These are phyloP conservation scores for Barnardius zonarius DNA, from an alignment of 2,113 vertebrate genomes.

Conservation along the genomic window DNA sequence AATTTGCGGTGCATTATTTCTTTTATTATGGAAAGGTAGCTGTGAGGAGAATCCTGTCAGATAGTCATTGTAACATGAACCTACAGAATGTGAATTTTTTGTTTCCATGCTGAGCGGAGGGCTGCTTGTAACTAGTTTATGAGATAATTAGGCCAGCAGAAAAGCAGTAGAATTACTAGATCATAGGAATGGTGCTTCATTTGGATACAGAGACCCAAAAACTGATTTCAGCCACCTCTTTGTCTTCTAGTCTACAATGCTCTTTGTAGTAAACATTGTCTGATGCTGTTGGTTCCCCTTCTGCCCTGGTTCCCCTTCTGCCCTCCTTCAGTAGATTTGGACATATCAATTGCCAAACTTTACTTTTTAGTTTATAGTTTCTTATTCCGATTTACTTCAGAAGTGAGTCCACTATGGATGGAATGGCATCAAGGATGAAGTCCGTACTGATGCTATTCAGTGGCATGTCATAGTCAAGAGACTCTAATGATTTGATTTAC, in stretches of 20 bases:
- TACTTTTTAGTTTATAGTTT: background rate
- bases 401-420: background rate
- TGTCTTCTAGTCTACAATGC: background rate
- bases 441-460: background rate
- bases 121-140: background rate
- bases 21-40: background rate
- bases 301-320: accelerated
- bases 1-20: background rate
- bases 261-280: background rate
- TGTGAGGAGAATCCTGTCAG: background rate
- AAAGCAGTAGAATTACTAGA: background rate
- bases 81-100: background rate
- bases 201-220: background rate
- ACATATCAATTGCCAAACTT: background rate
- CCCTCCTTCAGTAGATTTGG: background rate
- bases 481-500: background rate
- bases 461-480: background rate
- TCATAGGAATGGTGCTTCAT: background rate
- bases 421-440: background rate
- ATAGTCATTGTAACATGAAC: background rate
- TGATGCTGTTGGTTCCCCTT: background rate
- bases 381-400: background rate
- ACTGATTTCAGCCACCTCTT: background rate
- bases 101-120: background rate
- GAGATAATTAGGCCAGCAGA: background rate